Evolutionary conservation across 2,113 vertebrate genomes (phyloP), one percentile per base, ranked within the genome.

Genomic region (Scatophagus argus): DNA sequence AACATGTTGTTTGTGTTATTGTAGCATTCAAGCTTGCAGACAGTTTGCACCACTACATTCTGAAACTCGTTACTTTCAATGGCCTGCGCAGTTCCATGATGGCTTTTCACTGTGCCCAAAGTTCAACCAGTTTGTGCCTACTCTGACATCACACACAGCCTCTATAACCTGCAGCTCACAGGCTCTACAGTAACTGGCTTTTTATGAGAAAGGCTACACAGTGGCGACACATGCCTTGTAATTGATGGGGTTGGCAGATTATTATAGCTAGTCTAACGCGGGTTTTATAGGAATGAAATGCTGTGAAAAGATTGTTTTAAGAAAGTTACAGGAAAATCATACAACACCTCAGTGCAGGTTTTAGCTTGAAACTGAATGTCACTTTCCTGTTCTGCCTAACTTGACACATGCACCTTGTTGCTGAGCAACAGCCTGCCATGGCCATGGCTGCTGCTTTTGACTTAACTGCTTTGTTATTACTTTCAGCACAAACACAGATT

Each of bases 311-410:
- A 31, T 32, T 8, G 10, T 3, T 27, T 6, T 1, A 39, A 11
- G 10, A 10, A 16, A 21, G 6, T n/a, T n/a, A 47, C 44, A 25
- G 29, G 27, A 27, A 51, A 25, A 9, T 19, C 4, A 36, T 3
- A 2, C 11, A 0, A 54, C 23, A 1, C 1, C 17, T 46, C 1
- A 10, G 14, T 14, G 10, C 0, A 8, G 11, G 8, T 16, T 52
- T 77, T 77, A 69, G 61, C 69, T 69, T 77, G 56, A 69, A 69
- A 51, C 32, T 44, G 56, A 58, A 73, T 29, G 3, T 49, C 32
- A n/a, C 5, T 12, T 21, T 8, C 14, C 1, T 3, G 2, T 10
- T 25, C 6, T 0, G 13, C 19, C 12, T 4, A 23, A 6, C 54
- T 51, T 68, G 32, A 60, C 8, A 10, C 19, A 2, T 2, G 12